Conservation (phyloP, 1,140 invertebrate genomes). For the Meloidogyne floridensis region DNA sequence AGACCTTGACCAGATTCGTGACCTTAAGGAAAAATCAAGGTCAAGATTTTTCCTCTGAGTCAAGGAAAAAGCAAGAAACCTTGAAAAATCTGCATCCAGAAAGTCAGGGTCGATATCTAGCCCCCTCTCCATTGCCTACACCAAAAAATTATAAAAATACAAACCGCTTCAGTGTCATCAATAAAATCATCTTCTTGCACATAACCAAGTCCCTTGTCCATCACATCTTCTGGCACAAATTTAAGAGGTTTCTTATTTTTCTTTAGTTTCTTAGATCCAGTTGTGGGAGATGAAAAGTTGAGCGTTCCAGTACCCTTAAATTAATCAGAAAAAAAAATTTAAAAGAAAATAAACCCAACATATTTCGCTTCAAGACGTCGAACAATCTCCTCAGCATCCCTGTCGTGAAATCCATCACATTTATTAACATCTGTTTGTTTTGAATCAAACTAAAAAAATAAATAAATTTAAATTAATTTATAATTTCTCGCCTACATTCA, state of each 20-base stretch:
- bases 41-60: no score
- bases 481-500: conserved; percentile 22
- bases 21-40: no score
- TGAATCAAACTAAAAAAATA: conserved; percentile 12
- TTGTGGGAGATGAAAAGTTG: not conserved
- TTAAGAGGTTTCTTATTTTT: conserved; percentile 39
- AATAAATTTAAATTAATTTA: not conserved
- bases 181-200: conserved; percentile 54
- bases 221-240: conserved; percentile 45
- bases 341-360: conserved; percentile 35
- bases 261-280: conserved; percentile 34
- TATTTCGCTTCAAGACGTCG: conserved; percentile 51
- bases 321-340: conserved; percentile 1
- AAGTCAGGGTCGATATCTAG: no score
- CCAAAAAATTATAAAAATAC: conserved; percentile 23
- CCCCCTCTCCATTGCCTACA: no score
- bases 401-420: conserved; percentile 40
- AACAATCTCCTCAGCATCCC: conserved; percentile 48
- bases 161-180: conserved; percentile 53
- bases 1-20: no score
- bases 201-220: conserved; percentile 55
- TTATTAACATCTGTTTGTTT: conserved; percentile 21
- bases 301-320: conserved; percentile 24
- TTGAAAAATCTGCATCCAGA: no score
- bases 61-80: no score